These are phyloP conservation scores for Drosophila lacertosa DNA, from an alignment of 1,140 invertebrate genomes.

Conservation along the genomic window DNA sequence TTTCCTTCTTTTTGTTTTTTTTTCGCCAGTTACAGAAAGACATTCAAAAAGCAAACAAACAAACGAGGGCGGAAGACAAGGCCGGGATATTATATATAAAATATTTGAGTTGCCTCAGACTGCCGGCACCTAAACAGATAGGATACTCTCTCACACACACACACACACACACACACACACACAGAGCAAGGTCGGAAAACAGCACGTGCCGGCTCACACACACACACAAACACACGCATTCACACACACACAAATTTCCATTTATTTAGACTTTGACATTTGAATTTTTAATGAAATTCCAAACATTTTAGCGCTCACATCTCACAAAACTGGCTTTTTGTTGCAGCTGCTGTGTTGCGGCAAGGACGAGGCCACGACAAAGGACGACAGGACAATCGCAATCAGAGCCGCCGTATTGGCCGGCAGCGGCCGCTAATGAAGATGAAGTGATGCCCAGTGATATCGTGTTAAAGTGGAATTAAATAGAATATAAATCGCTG, in stretches of 20 bases:
- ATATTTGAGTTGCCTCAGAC: slow-evolving; percentile 17
- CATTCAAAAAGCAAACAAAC: slow-evolving; percentile 70
- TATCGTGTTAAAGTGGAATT: slow-evolving; percentile 66
- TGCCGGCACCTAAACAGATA: not conserved
- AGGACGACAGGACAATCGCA: slow-evolving; percentile 21
- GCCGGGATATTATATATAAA: slow-evolving; percentile 51
- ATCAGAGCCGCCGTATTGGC: slow-evolving; percentile 21
- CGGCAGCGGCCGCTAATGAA: slow-evolving; percentile 63
- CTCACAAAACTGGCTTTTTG: slow-evolving; percentile 50
- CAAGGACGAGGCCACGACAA: not conserved
- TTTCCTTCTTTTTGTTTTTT: slow-evolving; percentile 2
- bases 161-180: not conserved
- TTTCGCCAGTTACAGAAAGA: slow-evolving; percentile 52
- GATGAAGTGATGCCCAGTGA: slow-evolving; percentile 71
- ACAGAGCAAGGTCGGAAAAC: slow-evolving; percentile 9
- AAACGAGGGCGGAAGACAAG: slow-evolving; percentile 41
- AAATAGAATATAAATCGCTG: slow-evolving; percentile 81
- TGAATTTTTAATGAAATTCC: slow-evolving; percentile 83
- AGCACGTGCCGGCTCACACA: slow-evolving; percentile 63
- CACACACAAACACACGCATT: slow-evolving; percentile 15
- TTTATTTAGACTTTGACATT: slow-evolving; percentile 81
- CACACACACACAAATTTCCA: slow-evolving; percentile 63
- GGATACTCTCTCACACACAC: not conserved
- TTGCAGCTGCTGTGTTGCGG: slow-evolving; percentile 50
- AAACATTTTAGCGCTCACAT: slow-evolving; percentile 71